Conservation (phyloP, 2,888 invertebrate species). For the Teleiodes luculella region DNA sequence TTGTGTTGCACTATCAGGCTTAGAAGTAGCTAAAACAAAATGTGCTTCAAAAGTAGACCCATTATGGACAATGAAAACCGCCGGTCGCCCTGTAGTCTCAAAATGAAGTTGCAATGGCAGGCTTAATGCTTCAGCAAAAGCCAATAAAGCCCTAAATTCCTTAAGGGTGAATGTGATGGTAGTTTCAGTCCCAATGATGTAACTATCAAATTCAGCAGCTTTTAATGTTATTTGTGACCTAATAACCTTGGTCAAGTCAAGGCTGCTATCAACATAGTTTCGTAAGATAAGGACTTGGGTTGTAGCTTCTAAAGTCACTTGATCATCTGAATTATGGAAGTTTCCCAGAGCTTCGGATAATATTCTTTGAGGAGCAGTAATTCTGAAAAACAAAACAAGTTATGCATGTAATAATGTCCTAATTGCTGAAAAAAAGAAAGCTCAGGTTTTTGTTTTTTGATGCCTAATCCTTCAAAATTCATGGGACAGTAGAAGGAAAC, state of each 20-base stretch:
- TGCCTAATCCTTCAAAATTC: too few relatives aligned
- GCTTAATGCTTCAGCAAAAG: slow-evolving; percentile 87
- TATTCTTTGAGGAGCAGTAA: slow-evolving; percentile 80
- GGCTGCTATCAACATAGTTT: slow-evolving; percentile 86
- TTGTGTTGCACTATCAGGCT: slow-evolving; percentile 72
- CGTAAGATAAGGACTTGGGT: slow-evolving; percentile 82
- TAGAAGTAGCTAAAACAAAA: slow-evolving; percentile 88
- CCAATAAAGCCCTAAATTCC: slow-evolving; percentile 88
- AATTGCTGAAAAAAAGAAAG: too few relatives aligned
- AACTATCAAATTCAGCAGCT: slow-evolving; percentile 85
- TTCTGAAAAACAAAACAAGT: slow-evolving; percentile 47
- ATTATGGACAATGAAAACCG: slow-evolving; percentile 86
- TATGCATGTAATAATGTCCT: too few relatives aligned
- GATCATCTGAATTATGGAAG: slow-evolving; percentile 88
- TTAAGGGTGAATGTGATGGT: slow-evolving; percentile 91
- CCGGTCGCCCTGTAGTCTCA: slow-evolving; percentile 87
- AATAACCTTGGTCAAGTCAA: slow-evolving; percentile 83
- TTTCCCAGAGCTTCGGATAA: slow-evolving; percentile 86
- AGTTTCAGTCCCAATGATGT: slow-evolving; percentile 80
- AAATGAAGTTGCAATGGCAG: slow-evolving; percentile 85
- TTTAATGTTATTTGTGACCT: slow-evolving; percentile 87
- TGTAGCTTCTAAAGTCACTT: slow-evolving; percentile 86
- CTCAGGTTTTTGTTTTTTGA: too few relatives aligned
- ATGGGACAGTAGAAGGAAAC: too few relatives aligned
- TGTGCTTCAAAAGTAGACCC: slow-evolving; percentile 86